These are phyloP conservation scores for Cygnus olor DNA, from an alignment of 2,797 vertebrate species.

Conservation along the genomic window DNA sequence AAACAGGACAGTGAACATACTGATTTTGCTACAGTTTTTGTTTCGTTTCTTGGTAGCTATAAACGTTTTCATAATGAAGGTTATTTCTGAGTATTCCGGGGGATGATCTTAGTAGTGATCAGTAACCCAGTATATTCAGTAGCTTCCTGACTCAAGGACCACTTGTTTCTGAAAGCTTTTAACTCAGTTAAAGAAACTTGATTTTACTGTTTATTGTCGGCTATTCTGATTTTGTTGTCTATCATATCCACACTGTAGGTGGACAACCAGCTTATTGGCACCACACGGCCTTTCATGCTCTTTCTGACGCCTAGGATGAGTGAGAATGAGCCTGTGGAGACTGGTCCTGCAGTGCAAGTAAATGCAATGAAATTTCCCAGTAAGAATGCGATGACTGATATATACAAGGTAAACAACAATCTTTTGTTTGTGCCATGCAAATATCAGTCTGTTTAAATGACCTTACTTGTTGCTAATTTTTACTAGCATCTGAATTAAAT, in stretches of 20 bases:
- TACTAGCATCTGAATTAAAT: background rate
- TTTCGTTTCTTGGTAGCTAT: background rate
- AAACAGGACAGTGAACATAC: background rate
- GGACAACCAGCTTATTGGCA: conserved; percentile 96
- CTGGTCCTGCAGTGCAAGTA: conserved; percentile 89
- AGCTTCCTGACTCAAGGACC: background rate
- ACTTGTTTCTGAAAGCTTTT: background rate
- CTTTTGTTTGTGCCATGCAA: background rate
- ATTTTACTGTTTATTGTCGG: background rate
- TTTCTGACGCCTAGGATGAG: conserved; percentile 86
- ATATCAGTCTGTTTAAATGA: background rate
- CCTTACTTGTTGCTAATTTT: background rate
- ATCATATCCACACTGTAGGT: conserved; percentile 77
- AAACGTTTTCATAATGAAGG: background rate
- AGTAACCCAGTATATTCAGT: background rate
- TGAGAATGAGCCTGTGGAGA: conserved; percentile 83
- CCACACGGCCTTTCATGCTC: conserved; percentile 92
- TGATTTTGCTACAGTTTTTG: background rate
- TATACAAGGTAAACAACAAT: conserved; percentile 89
- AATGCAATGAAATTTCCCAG: conserved; percentile 95
- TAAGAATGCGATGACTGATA: conserved; percentile 90
- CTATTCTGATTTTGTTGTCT: background rate
- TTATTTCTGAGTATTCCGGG: background rate
- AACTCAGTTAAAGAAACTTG: background rate
- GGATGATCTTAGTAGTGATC: background rate